These are phyloP conservation scores for Piaya cayana DNA, from an alignment of 2,113 vertebrate species.

Conservation along the genomic window DNA sequence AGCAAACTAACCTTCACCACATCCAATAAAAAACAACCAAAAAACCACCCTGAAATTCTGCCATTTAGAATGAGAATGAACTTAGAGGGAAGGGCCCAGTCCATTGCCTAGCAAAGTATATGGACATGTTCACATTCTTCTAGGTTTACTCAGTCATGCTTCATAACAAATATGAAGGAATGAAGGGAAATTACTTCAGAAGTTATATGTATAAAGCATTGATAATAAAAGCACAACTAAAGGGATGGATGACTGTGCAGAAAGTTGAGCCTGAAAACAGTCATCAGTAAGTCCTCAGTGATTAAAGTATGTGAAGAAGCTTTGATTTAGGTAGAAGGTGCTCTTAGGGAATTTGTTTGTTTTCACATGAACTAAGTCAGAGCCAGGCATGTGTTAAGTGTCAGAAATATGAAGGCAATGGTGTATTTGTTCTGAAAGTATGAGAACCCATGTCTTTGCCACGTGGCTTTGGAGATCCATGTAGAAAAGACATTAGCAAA, in stretches of 20 bases:
- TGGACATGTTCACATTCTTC: not conserved
- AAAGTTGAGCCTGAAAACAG: not conserved
- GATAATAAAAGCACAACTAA: not conserved
- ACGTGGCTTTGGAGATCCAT: not conserved
- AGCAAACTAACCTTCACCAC: not conserved
- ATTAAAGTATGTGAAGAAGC: not conserved
- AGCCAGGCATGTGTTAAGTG: not conserved
- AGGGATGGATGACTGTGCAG: not conserved
- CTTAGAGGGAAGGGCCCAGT: not conserved
- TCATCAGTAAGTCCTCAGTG: not conserved
- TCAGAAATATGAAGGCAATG: not conserved
- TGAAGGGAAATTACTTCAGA: not conserved
- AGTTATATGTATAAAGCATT: not conserved
- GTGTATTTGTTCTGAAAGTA: not conserved
- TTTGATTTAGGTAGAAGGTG: not conserved
- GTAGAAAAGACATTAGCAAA: not conserved
- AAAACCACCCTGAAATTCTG: not conserved
- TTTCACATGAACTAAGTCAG: not conserved
- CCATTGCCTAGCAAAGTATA: not conserved
- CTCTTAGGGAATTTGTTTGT: not conserved
- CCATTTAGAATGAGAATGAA: not conserved
- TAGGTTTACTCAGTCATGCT: not conserved
- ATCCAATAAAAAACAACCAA: not conserved
- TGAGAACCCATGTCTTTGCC: not conserved
- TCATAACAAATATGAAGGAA: not conserved